Evolutionary conservation across 2,113 vertebrate species (phyloP), one percentile per base, ranked within the genome.

Genomic region (Thinocorus orbignyianus): DNA sequence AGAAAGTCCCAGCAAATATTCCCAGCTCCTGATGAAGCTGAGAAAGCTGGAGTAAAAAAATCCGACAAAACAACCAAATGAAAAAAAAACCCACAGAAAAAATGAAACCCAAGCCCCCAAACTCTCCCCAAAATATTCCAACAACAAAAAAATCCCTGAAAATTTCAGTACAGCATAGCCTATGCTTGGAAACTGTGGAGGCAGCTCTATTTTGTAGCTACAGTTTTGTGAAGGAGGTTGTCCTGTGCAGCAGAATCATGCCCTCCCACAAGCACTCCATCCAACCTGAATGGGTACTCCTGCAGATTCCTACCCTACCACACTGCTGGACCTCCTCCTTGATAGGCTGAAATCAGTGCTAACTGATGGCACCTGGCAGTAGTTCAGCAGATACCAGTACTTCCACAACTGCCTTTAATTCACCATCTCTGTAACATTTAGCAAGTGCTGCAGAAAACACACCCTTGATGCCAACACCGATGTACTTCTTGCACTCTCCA

Each of bases 171-270:
- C 1, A 28, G 17, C 6, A 73, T 65, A 81, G 5, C 35, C 22
- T 73, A 10, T 10, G 44, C 7, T 54, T 58, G 28, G 35, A 62
- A 10, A 42, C 16, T 8, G 12, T 4, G 7, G 31, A 62, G 15
- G 26, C 22, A 42, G 26, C 3, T 51, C 10, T 23, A 8, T 26
- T 73, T 66, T 33, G 26, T 7, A 39, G 26, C 10, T 80, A 33
- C 13, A 26, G 10, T 8, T 71, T 41, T 54, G 13, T 1, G 1
- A 39, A 9, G n/a, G 10, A 52, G 5, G 13, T 28, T 42, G 4
- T 15, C 9, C 30, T 20, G 1, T 20, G 55, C 22, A n/a, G 55
- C 31, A 57, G 55, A 33, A 57, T 7, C 0, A 0, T 5, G 9
- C 0, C 3, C 42, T 69, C 16, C 10, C 10, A 8, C 4, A 5